A percentile compares a stretch with the other conserved stretches of the same genome.
Evolutionary conservation across 2,888 invertebrate genomes (phyloP).

Genomic region (Drosophila demipolita): DNA sequence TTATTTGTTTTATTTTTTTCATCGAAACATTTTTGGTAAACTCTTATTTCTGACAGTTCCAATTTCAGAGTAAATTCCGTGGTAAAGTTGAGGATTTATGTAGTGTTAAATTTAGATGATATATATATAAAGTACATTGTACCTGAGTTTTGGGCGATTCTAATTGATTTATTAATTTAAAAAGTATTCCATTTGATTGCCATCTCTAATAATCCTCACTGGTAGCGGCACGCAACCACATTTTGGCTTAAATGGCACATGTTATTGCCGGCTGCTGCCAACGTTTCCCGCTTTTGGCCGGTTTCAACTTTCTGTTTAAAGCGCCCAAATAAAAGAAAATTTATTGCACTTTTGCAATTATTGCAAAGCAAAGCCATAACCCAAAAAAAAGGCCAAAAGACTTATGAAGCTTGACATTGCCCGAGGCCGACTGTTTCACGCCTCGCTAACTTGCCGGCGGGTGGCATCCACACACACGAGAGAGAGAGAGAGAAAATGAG

Average conservation of each 20-base stretch:
- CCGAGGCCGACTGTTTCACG: conserved; percentile 60
- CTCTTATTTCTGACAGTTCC: not conserved
- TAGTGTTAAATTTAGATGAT: not conserved
- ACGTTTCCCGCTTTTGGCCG: not conserved
- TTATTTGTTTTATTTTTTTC: not conserved
- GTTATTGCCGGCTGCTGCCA: conserved; percentile 34
- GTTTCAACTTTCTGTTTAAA: conserved; percentile 43
- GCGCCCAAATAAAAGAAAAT: conserved; percentile 66
- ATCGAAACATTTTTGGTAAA: not conserved
- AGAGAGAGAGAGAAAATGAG: not conserved
- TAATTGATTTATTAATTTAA: not conserved
- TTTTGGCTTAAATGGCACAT: conserved; percentile 27
- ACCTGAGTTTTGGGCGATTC: not conserved
- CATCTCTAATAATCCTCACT: conserved; percentile 1
- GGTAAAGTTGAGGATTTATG: not conserved
- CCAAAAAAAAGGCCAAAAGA: conserved; percentile 9
- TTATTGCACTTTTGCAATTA: conserved; percentile 77
- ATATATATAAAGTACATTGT: not conserved
- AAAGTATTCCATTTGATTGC: not conserved
- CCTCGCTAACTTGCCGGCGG: conserved; percentile 61
- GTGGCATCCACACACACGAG: not conserved
- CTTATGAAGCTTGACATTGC: conserved; percentile 65
- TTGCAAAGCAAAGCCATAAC: conserved; percentile 77
- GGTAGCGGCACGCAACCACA: conserved; percentile 1
- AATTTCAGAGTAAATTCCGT: not conserved